Conservation (phyloP, 2,797 vertebrate genomes). For the Gambelia wislizenii region DNA sequence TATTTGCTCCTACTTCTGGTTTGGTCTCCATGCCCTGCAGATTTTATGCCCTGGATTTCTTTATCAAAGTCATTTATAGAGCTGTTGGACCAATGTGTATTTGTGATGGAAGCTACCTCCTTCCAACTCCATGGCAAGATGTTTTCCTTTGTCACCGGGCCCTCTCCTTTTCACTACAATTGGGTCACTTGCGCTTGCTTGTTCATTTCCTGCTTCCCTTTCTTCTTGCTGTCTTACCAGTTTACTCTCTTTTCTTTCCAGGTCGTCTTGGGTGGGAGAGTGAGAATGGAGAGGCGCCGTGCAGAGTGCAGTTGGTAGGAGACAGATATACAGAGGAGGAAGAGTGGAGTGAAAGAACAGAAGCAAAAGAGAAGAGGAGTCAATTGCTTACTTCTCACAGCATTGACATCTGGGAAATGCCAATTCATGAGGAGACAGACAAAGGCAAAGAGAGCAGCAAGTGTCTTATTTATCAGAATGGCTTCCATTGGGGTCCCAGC, state of each 20-base stretch:
- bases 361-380: neutral
- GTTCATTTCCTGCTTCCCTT: neutral
- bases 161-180: neutral
- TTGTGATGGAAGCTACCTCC: no score
- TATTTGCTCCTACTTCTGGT: no score
- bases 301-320: neutral
- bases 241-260: neutral
- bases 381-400: no score
- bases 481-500: neutral
- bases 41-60: no score
- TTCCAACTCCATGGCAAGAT: no score
- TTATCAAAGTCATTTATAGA: no score
- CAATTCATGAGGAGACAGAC: neutral
- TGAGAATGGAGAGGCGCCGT: neutral
- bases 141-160: neutral
- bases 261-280: neutral
- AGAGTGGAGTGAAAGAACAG: neutral
- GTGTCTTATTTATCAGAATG: no score
- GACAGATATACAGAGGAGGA: neutral
- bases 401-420: neutral
- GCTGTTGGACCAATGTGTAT: no score
- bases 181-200: neutral
- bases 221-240: neutral
- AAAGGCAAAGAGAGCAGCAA: neutral
- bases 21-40: no score